These are phyloP conservation scores for Aphis gossypii DNA, from an alignment of 1,140 invertebrate species.

Conservation along the genomic window DNA sequence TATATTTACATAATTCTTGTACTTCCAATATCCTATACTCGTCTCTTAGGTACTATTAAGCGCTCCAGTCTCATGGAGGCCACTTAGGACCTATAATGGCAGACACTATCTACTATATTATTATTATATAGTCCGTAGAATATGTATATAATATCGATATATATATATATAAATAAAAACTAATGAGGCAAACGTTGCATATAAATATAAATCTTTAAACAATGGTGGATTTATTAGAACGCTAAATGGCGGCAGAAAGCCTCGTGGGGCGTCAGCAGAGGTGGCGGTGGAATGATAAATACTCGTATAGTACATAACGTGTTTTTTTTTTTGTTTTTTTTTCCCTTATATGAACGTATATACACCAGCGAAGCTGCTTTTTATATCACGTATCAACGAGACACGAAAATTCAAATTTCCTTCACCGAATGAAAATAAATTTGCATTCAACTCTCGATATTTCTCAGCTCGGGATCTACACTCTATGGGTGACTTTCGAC, in stretches of 20 bases:
- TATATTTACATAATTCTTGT: background rate
- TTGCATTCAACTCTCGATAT: background rate
- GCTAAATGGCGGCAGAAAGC: background rate
- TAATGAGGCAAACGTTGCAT: slow-evolving; percentile 20
- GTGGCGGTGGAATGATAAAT: background rate
- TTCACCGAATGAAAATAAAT: background rate
- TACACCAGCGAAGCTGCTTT: too few relatives aligned
- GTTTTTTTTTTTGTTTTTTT: background rate
- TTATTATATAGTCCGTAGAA: background rate
- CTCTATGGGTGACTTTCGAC: background rate
- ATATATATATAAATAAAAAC: background rate
- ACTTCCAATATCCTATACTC: background rate
- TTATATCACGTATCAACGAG: background rate
- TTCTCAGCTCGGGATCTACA: background rate
- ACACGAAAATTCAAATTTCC: background rate
- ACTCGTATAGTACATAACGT: background rate
- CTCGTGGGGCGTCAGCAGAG: background rate
- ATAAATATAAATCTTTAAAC: slow-evolving; percentile 2
- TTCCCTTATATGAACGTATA: background rate
- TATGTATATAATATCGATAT: background rate
- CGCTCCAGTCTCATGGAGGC: background rate
- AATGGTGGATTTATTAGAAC: slow-evolving; percentile 17
- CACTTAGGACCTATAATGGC: background rate
- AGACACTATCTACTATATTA: background rate
- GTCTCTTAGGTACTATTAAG: background rate